Percentiles rank a stretch among this genome's conserved stretches.
These are phyloP conservation scores for Cynodonichthys magdalenae DNA, from an alignment of 2,797 vertebrate genomes.

Conservation along the genomic window DNA sequence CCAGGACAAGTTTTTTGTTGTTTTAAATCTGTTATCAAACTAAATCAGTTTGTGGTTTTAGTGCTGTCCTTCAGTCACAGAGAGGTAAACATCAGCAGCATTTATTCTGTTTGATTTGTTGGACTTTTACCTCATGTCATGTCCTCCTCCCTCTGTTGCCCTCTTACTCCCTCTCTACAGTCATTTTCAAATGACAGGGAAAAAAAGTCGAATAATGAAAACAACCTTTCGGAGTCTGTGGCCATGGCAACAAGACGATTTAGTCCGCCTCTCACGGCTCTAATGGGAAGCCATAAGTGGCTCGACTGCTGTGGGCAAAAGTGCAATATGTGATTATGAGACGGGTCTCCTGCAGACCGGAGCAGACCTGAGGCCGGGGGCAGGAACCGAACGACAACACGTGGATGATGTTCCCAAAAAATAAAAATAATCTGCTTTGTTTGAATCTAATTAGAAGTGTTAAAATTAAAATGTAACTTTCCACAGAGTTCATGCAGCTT, in stretches of 20 bases:
- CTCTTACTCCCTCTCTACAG: neutral
- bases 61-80: too few species aligned
- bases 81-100: neutral
- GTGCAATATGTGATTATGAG: slow-evolving; percentile 48
- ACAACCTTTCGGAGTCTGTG: slow-evolving; percentile 27
- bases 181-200: slow-evolving; percentile 3
- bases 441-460: too few species aligned
- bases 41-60: too few species aligned
- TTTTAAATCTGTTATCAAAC: too few species aligned
- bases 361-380: neutral
- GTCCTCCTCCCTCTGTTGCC: neutral
- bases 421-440: too few species aligned
- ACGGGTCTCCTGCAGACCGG: slow-evolving; percentile 21
- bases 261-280: slow-evolving; percentile 31
- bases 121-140: neutral
- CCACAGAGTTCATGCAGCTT: too few species aligned
- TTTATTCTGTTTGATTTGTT: neutral
- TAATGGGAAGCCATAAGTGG: slow-evolving; percentile 51
- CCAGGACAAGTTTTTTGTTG: too few species aligned
- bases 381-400: neutral
- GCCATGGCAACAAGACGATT: slow-evolving; percentile 58
- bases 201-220: slow-evolving; percentile 18
- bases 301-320: slow-evolving; percentile 40
- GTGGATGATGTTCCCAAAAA: neutral
- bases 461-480: too few species aligned